Evolutionary conservation across 2,888 invertebrate genomes (phyloP).

Genomic region (Therioaphis trifolii): DNA sequence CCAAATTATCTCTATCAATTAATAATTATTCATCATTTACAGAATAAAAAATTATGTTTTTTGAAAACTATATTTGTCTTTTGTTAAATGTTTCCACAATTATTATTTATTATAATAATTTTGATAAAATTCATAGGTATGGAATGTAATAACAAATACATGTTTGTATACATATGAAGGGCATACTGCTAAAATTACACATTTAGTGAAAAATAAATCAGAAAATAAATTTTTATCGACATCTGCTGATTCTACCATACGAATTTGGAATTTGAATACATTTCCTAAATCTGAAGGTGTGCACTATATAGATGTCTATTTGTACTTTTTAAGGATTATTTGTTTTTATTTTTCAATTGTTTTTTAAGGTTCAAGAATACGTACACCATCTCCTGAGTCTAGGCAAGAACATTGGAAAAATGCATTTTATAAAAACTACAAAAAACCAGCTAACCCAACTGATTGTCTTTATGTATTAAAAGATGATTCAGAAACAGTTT

Average conservation of each 20-base stretch:
- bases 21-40: no score
- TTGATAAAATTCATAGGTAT: slow-evolving; percentile 18
- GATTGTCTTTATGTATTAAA: slow-evolving; percentile 40
- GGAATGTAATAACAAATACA: slow-evolving; percentile 47
- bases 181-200: slow-evolving; percentile 51
- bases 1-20: no score
- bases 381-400: slow-evolving; percentile 63
- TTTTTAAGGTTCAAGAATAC: slow-evolving; percentile 38
- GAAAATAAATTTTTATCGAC: slow-evolving; percentile 61
- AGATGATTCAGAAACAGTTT: slow-evolving; percentile 41
- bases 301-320: slow-evolving; percentile 34
- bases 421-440: slow-evolving; percentile 24
- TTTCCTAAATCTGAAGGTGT: slow-evolving; percentile 30
- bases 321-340: not conserved
- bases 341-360: slow-evolving; percentile 4
- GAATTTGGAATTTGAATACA: slow-evolving; percentile 59
- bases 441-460: slow-evolving; percentile 12
- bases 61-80: not conserved
- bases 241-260: slow-evolving; percentile 58
- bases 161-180: slow-evolving; percentile 52
- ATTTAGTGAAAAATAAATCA: slow-evolving; percentile 33
- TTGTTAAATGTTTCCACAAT: not conserved
- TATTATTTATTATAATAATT: not conserved
- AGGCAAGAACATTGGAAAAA: slow-evolving; percentile 60
- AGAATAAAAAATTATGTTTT: not conserved